These are phyloP conservation scores for Pemphigus obesinymphae DNA, from an alignment of 1,140 invertebrate species.

Conservation along the genomic window DNA sequence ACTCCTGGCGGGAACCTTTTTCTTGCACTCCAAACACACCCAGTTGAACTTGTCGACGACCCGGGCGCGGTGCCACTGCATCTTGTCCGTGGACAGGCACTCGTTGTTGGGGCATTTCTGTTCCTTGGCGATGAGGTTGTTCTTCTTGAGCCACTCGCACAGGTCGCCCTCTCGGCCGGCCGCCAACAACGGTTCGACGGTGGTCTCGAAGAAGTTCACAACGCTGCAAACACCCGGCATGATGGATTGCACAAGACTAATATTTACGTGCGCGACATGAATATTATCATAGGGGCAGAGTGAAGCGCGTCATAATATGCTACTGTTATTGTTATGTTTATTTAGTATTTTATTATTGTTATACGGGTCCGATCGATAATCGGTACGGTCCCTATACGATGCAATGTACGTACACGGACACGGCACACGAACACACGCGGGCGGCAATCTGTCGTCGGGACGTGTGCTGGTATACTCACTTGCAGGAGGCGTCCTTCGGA, in stretches of 20 bases:
- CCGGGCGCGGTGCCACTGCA: constrained; percentile 48
- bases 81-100: constrained; percentile 46
- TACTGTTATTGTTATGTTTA: not conserved
- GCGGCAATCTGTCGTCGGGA: not conserved
- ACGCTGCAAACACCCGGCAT: constrained; percentile 42
- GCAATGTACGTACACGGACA: too few relatives aligned
- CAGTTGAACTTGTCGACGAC: constrained; percentile 49
- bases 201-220: constrained; percentile 47
- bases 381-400: not conserved
- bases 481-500: not conserved
- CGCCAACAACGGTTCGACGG: constrained; percentile 46
- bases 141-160: constrained; percentile 49
- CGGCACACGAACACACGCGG: too few relatives aligned
- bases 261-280: not conserved
- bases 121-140: constrained; percentile 46
- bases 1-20: constrained; percentile 47
- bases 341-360: not conserved
- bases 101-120: constrained; percentile 46
- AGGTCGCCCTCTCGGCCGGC: constrained; percentile 48
- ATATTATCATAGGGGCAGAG: not conserved
- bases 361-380: constrained; percentile 7
- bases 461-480: not conserved
- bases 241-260: not conserved
- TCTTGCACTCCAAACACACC: constrained; percentile 48
- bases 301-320: not conserved